Conservation (phyloP, 2,888 invertebrate species). For the Pecten maximus region DNA sequence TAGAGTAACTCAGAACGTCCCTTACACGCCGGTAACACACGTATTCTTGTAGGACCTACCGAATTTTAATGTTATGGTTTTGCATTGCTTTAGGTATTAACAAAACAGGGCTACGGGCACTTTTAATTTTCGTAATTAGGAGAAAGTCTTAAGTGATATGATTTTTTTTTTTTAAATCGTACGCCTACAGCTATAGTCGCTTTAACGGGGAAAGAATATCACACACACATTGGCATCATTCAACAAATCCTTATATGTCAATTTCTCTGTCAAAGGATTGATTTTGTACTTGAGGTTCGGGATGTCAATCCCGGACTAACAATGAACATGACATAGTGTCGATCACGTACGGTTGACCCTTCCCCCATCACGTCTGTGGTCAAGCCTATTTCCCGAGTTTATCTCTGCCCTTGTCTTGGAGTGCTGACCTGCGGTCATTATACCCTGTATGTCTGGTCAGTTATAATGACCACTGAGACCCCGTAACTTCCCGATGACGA, state of each 20-base stretch:
- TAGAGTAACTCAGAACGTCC: too few relatives aligned
- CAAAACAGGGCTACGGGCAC: too few relatives aligned
- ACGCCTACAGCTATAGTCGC: too few relatives aligned
- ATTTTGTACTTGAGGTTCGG: not conserved
- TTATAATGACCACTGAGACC: not conserved
- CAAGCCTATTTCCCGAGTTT: not conserved
- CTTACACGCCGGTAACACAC: too few relatives aligned
- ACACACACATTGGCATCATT: too few relatives aligned
- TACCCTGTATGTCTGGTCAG: not conserved
- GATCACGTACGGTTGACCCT: not conserved
- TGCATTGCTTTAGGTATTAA: too few relatives aligned
- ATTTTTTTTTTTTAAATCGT: too few relatives aligned
- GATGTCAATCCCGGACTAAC: not conserved
- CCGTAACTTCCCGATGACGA: not conserved
- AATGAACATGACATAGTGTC: not conserved
- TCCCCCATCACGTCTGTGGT: not conserved
- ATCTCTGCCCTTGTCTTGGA: not conserved
- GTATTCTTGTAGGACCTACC: too few relatives aligned
- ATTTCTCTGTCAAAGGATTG: not conserved
- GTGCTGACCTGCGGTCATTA: not conserved
- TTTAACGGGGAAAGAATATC: too few relatives aligned
- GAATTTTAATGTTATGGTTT: too few relatives aligned
- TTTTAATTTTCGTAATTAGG: too few relatives aligned
- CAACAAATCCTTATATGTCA: not conserved
- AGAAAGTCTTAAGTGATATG: too few relatives aligned